Evolutionary conservation across 2,797 vertebrate genomes (phyloP), one percentile per base, ranked within the genome.

Genomic region (Paramormyrops hopkinsi): DNA sequence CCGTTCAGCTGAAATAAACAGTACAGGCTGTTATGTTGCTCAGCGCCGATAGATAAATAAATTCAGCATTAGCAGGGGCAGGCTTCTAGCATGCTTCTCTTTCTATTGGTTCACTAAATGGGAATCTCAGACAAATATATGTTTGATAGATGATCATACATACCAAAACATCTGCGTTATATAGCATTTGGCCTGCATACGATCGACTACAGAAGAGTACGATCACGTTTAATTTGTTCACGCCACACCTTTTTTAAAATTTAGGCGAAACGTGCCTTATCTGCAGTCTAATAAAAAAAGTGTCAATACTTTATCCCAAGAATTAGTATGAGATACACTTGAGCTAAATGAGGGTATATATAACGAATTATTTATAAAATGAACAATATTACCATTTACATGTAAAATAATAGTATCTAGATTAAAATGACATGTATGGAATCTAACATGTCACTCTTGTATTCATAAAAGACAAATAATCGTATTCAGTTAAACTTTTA

Each of bases 401-500:
- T 84, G 22, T 48, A 83, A 83, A 48, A 48, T n/a, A 46, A 48
- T 25, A 50, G 22, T 22, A 22, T 51, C 46, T 29, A 51, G 17
- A 51, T 29, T 84, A 84, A 29, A 19, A 84, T 25, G 3, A 88
- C 46, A 76, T 29, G 69, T 79, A 48, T 73, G 17, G 53, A 22
- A 59, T 25, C 22, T 14, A 50, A 44, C 41, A 6, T 12, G 19
- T 44, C 9, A 88, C 3, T 41, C 51, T 46, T 89, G 44, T 44
- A 46, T 84, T 82, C 53, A 29, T 44, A 25, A 56, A 46, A 37
- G 53, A 59, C 14, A 6, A 50, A 84, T n/a, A 82, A 50, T n/a
- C 2, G 22, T 12, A 89, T 89, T 46, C 54, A 29, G 19, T 48
- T 14, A 51, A 89, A 89, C 88, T 89, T 83, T 84, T 14, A 41